Percentiles rank a stretch among this genome's conserved stretches.
These are phyloP conservation scores for Styela clava DNA, from an alignment of 23 tunicate genomes.

Conservation along the genomic window DNA sequence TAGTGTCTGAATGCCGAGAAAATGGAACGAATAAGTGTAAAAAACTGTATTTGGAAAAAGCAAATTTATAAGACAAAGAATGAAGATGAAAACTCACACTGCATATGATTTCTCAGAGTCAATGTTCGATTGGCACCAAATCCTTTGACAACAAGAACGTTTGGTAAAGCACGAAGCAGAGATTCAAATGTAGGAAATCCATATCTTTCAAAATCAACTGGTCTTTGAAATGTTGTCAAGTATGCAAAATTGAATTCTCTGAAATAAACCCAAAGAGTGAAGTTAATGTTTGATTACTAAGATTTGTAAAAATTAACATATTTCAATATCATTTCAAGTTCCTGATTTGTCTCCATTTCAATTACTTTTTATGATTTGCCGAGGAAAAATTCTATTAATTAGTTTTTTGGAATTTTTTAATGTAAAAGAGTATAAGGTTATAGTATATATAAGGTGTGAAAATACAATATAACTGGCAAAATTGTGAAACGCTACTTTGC, in stretches of 20 bases:
- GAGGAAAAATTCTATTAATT: too few species aligned
- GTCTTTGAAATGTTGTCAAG: conserved; percentile 24
- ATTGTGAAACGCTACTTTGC: too few species aligned
- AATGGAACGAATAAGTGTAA: too few species aligned
- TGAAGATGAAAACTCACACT: conserved; percentile 24
- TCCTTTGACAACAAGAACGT: conserved; percentile 55
- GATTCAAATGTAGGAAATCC: conserved; percentile 68
- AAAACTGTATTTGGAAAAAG: too few species aligned
- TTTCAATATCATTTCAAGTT: not conserved
- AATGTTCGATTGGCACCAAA: conserved; percentile 64
- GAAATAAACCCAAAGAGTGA: not conserved
- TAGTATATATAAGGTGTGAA: too few species aligned
- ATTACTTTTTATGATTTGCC: too few species aligned
- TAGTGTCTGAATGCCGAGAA: too few species aligned
- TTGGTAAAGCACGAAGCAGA: conserved; percentile 55
- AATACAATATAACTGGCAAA: too few species aligned
- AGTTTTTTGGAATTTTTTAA: too few species aligned
- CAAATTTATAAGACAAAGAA: too few species aligned
- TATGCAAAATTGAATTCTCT: conserved; percentile 71
- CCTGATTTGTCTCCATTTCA: too few species aligned
- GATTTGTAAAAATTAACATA: not conserved
- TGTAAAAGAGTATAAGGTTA: too few species aligned
- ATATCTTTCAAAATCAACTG: conserved; percentile 56
- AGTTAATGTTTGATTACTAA: not conserved
- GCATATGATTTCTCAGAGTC: conserved; percentile 68